Evolutionary conservation across 2,797 vertebrate species (phyloP).

Genomic region (Cryptoprocta ferox): DNA sequence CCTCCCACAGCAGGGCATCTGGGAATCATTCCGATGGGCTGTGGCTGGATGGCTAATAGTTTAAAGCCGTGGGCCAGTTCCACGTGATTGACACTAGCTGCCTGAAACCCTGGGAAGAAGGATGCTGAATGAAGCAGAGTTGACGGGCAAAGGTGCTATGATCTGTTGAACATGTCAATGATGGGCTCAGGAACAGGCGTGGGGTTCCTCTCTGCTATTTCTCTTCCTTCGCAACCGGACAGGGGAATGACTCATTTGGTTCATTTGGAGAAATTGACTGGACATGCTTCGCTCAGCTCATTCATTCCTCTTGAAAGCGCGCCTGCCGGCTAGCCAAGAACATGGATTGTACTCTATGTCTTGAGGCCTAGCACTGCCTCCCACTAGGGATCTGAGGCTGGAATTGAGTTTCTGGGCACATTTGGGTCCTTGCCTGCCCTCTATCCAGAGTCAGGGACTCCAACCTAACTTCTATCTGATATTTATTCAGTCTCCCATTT

Average conservation of each 20-base stretch:
- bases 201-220: not conserved
- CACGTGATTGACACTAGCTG: not conserved
- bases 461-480: not conserved
- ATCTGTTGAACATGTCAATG: not conserved
- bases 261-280: not conserved
- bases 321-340: not conserved
- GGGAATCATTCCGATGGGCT: not conserved
- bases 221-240: not conserved
- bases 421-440: not conserved
- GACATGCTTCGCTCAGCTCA: not conserved
- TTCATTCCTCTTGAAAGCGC: not conserved
- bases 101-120: not conserved
- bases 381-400: not conserved
- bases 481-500: slow-evolving; percentile 4
- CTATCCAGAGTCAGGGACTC: not conserved
- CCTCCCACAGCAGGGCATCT: not conserved
- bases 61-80: not conserved
- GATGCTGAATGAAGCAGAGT: not conserved
- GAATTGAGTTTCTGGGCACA: not conserved
- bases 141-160: not conserved
- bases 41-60: not conserved
- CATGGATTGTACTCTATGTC: not conserved
- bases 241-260: not conserved
- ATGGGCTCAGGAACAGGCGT: not conserved
- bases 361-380: not conserved